Conservation (phyloP, 2,797 vertebrate species). For the Triplophysa yarkandensis region DNA sequence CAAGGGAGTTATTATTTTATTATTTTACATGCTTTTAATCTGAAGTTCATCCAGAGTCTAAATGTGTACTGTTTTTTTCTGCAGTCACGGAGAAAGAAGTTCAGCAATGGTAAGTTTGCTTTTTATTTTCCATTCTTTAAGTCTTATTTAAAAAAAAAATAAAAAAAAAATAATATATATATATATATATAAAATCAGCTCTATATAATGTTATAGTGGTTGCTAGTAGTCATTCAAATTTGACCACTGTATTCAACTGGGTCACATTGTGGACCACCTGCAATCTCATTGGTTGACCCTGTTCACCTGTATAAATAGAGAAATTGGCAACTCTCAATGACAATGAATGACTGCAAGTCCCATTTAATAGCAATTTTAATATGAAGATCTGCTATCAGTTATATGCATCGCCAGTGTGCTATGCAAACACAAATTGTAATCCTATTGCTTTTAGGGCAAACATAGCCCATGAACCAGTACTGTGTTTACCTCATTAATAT, state of each 20-base stretch:
- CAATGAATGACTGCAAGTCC: neutral
- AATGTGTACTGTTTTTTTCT: slow-evolving; percentile 26
- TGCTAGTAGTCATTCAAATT: neutral
- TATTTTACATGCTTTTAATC: neutral
- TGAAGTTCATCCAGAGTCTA: neutral
- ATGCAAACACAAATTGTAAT: neutral
- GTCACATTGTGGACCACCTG: neutral
- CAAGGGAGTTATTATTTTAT: too few relatives aligned
- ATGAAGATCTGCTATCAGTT: neutral
- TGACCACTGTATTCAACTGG: neutral
- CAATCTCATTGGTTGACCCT: neutral
- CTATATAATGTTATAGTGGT: too few relatives aligned
- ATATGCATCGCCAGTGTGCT: neutral
- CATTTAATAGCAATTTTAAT: neutral
- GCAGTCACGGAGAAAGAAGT: slow-evolving; percentile 61
- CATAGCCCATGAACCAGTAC: too few relatives aligned
- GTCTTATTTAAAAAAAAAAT: too few relatives aligned
- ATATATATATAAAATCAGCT: too few relatives aligned
- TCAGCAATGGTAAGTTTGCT: slow-evolving; percentile 57
- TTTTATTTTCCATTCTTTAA: neutral
- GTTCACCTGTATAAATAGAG: neutral
- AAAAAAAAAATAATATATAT: too few relatives aligned
- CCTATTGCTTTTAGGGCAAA: neutral
- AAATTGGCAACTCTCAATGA: neutral
- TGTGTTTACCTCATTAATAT: too few relatives aligned